These are phyloP conservation scores for Acridotheres tristis DNA, from an alignment of 2,797 vertebrate genomes.

Conservation along the genomic window DNA sequence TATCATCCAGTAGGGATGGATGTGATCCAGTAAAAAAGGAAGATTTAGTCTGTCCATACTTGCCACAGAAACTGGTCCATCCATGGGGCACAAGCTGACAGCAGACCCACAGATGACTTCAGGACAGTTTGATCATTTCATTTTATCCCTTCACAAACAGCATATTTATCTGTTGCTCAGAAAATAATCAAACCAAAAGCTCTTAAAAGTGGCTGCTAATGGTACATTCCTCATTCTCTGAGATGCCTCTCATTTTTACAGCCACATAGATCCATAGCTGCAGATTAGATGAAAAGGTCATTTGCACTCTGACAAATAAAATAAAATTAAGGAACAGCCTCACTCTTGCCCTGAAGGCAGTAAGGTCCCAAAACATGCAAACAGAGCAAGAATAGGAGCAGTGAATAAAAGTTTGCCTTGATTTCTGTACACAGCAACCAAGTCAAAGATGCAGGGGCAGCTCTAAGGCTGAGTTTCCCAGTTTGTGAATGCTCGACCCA, in stretches of 20 bases:
- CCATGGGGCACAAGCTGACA: background rate
- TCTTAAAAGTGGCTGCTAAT: background rate
- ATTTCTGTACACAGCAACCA: background rate
- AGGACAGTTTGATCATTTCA: background rate
- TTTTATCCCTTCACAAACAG: background rate
- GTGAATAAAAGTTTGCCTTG: background rate
- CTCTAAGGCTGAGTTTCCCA: background rate
- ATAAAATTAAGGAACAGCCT: background rate
- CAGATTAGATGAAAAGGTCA: background rate
- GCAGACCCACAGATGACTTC: background rate
- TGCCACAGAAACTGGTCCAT: background rate
- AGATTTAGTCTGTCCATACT: background rate
- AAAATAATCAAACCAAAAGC: background rate
- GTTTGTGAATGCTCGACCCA: fast-evolving
- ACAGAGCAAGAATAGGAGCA: background rate
- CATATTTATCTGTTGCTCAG: background rate
- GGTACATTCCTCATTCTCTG: background rate
- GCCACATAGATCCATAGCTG: background rate
- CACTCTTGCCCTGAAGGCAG: background rate
- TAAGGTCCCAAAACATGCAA: background rate
- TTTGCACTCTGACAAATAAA: background rate
- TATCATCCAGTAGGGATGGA: background rate
- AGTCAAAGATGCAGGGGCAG: background rate
- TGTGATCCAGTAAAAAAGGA: background rate
- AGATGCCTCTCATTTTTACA: background rate